Percentiles rank a stretch among this genome's conserved stretches.
Conservation (phyloP, 1,140 invertebrate genomes). For the Bombus picipes region DNA sequence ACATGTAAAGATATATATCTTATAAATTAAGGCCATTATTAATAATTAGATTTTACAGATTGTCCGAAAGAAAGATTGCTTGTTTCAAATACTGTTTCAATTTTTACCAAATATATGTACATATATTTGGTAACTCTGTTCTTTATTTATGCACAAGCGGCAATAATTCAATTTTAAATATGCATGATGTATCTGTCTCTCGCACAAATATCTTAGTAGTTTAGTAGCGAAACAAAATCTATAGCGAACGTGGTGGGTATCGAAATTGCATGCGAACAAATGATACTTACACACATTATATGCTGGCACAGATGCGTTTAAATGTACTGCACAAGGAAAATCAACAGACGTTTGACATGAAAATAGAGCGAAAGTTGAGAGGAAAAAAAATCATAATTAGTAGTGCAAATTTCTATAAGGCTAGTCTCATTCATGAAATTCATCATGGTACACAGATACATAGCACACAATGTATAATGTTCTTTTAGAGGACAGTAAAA, state of each 20-base stretch:
- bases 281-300: conserved; percentile 65
- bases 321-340: conserved; percentile 77
- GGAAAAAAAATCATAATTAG: conserved; percentile 59
- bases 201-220: conserved; percentile 53
- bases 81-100: not conserved
- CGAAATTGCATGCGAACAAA: conserved; percentile 63
- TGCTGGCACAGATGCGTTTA: conserved; percentile 79
- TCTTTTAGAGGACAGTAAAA: conserved; percentile 50
- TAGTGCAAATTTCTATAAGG: conserved; percentile 59
- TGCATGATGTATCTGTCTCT: conserved; percentile 60
- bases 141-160: conserved; percentile 29
- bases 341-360: conserved; percentile 79
- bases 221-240: conserved; percentile 42
- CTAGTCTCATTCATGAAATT: conserved; percentile 65
- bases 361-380: conserved; percentile 75
- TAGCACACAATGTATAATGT: conserved; percentile 71
- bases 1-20: not conserved
- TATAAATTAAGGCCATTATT: not conserved
- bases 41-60: not conserved
- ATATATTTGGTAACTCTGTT: conserved; percentile 28
- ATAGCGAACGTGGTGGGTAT: conserved; percentile 61
- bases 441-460: conserved; percentile 78
- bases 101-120: not conserved
- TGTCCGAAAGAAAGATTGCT: not conserved
- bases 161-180: conserved; percentile 44